Percentiles rank a stretch among this genome's conserved stretches.
Conservation (phyloP, 2,113 vertebrate genomes). For the Pteruthius melanotis region DNA sequence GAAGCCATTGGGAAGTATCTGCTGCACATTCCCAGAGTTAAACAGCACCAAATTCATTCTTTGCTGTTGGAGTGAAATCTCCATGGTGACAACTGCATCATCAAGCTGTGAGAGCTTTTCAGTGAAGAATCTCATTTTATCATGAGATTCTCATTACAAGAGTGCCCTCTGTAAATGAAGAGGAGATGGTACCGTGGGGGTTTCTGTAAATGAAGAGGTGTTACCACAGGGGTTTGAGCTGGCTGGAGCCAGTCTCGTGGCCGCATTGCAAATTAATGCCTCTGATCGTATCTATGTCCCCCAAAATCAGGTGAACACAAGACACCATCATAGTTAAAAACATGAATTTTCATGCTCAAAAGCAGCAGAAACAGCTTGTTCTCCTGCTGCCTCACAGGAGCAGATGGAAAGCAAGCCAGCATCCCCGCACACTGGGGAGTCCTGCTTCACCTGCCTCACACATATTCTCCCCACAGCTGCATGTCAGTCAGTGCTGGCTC, state of each 20-base stretch:
- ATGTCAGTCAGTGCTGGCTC: not conserved
- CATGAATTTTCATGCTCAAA: not conserved
- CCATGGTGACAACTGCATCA: constrained; percentile 74
- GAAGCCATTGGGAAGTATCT: constrained; percentile 57
- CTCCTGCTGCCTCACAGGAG: not conserved
- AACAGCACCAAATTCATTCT: constrained; percentile 4
- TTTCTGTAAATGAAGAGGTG: constrained; percentile 34
- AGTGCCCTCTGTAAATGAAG: constrained; percentile 69
- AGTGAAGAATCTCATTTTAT: not conserved
- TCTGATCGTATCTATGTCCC: not conserved
- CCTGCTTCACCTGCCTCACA: rapidly evolving
- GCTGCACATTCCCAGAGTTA: constrained; percentile 49
- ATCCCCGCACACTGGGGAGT: rapidly evolving
- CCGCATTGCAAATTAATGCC: not conserved
- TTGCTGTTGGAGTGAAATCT: constrained; percentile 55
- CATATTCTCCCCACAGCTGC: not conserved
- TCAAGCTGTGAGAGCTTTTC: constrained; percentile 30
- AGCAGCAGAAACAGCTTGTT: not conserved
- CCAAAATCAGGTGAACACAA: not conserved
- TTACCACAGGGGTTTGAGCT: not conserved
- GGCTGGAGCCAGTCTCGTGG: not conserved
- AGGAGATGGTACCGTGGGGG: not conserved
- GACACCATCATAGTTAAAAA: not conserved
- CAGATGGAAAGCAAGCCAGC: not conserved
- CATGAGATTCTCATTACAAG: constrained; percentile 62